Evolutionary conservation across 1,140 invertebrate species (phyloP).

Genomic region (Drosophila takahashii): DNA sequence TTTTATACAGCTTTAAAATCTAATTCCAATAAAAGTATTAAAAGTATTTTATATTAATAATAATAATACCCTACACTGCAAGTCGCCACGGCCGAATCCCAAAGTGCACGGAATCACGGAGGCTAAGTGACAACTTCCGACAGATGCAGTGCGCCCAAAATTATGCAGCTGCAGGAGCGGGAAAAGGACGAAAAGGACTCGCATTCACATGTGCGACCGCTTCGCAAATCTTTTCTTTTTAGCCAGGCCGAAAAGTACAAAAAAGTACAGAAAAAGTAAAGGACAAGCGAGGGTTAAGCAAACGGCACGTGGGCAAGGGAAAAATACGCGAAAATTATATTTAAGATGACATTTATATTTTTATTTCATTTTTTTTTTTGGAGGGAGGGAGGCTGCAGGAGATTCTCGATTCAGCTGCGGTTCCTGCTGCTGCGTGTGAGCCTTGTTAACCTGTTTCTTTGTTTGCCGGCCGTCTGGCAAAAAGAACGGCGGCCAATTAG

Average conservation of each 20-base stretch:
- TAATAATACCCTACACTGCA: background rate
- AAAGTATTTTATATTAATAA: background rate
- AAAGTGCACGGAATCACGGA: background rate
- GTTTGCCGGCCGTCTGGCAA: conserved; percentile 55
- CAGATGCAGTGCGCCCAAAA: conserved; percentile 54
- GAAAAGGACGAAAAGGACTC: conserved; percentile 15
- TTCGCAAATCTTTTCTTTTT: conserved; percentile 72
- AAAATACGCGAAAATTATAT: conserved; percentile 80
- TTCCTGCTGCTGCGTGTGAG: conserved; percentile 37
- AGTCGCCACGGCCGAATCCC: background rate
- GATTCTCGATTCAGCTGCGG: conserved; percentile 43
- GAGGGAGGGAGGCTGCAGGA: background rate
- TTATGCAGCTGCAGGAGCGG: conserved; percentile 58
- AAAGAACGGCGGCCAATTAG: conserved; percentile 76
- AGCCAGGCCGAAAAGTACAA: background rate
- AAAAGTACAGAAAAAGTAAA: background rate
- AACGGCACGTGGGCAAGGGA: conserved; percentile 58
- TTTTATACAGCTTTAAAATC: no score
- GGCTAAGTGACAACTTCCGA: conserved; percentile 41
- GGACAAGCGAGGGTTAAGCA: conserved; percentile 13
- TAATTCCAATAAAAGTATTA: no score
- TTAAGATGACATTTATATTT: conserved; percentile 80
- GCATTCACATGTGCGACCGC: conserved; percentile 62
- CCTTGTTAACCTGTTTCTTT: conserved; percentile 57
- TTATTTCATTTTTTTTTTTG: conserved; percentile 21